These are phyloP conservation scores for Drepana falcataria DNA, from an alignment of 2,888 invertebrate species.

Conservation along the genomic window DNA sequence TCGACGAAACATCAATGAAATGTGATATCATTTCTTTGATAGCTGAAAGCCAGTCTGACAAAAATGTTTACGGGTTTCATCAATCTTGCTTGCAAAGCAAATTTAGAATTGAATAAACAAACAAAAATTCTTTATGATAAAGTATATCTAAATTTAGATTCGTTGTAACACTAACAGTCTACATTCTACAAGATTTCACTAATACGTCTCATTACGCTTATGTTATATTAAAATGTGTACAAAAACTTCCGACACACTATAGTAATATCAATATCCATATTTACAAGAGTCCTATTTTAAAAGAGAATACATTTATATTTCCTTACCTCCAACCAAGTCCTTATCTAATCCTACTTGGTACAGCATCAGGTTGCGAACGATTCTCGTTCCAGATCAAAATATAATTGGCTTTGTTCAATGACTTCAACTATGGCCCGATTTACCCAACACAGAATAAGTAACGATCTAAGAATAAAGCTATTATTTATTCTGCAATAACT, in stretches of 20 bases:
- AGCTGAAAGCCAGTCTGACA: background rate
- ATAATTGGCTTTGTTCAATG: too few species aligned
- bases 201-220: conserved; percentile 37
- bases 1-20: background rate
- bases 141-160: background rate
- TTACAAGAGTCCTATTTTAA: background rate
- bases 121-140: background rate
- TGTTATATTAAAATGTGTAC: conserved; percentile 29
- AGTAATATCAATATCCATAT: background rate
- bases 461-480: too few species aligned
- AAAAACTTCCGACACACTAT: conserved; percentile 6
- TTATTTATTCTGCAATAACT: too few species aligned
- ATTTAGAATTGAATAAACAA: background rate
- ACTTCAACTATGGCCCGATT: too few species aligned
- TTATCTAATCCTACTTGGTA: too few species aligned
- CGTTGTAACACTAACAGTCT: conserved; percentile 7
- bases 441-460: too few species aligned
- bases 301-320: background rate
- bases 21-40: too few species aligned
- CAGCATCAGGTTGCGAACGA: too few species aligned
- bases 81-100: background rate
- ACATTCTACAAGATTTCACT: conserved; percentile 52
- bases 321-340: background rate
- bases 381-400: too few species aligned
- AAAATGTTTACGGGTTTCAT: background rate